These are phyloP conservation scores for Esperia sulphurella DNA, from an alignment of 2,888 invertebrate genomes.

Conservation along the genomic window DNA sequence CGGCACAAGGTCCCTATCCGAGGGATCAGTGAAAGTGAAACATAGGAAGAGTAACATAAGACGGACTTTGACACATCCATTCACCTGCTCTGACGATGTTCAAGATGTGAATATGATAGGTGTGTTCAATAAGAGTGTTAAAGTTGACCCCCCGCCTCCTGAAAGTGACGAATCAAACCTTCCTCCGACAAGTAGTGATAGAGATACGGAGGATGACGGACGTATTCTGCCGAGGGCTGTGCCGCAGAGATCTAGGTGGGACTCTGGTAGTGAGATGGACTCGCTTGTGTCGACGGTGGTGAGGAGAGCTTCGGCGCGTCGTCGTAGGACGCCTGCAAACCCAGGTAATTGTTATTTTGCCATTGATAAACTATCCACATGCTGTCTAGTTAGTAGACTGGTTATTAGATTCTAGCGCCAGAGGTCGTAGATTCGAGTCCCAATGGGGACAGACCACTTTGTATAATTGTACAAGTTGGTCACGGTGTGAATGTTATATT, in stretches of 20 bases:
- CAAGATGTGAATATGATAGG: conserved; percentile 55
- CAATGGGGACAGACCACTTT: too few species aligned
- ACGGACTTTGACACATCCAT: conserved; percentile 72
- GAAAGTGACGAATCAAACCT: conserved; percentile 73
- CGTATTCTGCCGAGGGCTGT: conserved; percentile 46
- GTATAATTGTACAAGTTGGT: too few species aligned
- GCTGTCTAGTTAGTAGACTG: too few species aligned
- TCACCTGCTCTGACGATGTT: conserved; percentile 56
- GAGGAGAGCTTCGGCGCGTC: conserved; percentile 81
- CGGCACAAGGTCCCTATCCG: conserved; percentile 65
- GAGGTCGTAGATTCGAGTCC: too few species aligned
- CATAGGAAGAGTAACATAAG: conserved; percentile 72
- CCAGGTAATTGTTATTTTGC: conserved; percentile 40
- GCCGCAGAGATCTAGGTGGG: conserved; percentile 60
- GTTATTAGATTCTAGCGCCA: too few species aligned
- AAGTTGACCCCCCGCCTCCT: conserved; percentile 44
- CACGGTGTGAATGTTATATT: too few species aligned
- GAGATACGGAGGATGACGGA: conserved; percentile 72
- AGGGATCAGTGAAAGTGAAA: conserved; percentile 70
- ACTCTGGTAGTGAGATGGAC: conserved; percentile 78
- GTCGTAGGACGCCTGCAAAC: conserved; percentile 74
- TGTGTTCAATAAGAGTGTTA: conserved; percentile 50
- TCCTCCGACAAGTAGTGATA: conserved; percentile 71
- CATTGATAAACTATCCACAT: too few species aligned
- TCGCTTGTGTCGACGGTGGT: conserved; percentile 82